These are phyloP conservation scores for Scaptomyza cyrtandrae DNA, from an alignment of 2,888 invertebrate species.

Conservation along the genomic window DNA sequence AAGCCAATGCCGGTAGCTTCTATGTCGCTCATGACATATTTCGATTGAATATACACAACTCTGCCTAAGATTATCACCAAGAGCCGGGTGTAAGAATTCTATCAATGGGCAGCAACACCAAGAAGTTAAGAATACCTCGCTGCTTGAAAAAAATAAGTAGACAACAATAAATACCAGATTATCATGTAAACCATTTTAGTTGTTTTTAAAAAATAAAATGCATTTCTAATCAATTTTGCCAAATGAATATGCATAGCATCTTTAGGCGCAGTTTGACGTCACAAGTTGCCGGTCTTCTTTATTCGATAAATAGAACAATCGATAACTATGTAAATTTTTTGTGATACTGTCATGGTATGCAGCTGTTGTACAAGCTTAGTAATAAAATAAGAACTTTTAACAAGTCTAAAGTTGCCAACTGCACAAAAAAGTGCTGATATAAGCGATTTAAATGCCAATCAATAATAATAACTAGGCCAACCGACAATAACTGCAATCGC, in stretches of 20 bases:
- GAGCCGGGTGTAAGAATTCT: not conserved
- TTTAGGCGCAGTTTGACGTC: not conserved
- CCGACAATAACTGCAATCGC: not conserved
- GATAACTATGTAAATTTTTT: conserved; percentile 11
- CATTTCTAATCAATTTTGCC: not conserved
- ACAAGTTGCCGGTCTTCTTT: not conserved
- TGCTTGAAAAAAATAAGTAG: not conserved
- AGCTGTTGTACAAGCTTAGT: conserved; percentile 42
- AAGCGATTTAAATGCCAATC: conserved; percentile 12
- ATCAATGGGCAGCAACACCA: not conserved
- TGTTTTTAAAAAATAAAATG: not conserved
- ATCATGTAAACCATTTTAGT: not conserved
- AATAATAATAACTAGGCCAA: not conserved
- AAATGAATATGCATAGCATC: not conserved
- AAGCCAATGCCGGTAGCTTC: conserved; percentile 93
- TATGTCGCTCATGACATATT: conserved; percentile 98
- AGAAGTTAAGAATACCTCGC: not conserved
- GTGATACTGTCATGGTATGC: conserved; percentile 26
- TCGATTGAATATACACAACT: conserved; percentile 96
- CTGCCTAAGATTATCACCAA: conserved; percentile 84
- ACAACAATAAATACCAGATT: not conserved
- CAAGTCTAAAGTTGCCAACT: conserved; percentile 15
- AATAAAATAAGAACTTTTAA: conserved; percentile 23
- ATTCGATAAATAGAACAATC: conserved; percentile 12
- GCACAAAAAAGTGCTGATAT: conserved; percentile 36